Conservation (phyloP, 2,113 vertebrate species). For the Calidris pugnax region DNA sequence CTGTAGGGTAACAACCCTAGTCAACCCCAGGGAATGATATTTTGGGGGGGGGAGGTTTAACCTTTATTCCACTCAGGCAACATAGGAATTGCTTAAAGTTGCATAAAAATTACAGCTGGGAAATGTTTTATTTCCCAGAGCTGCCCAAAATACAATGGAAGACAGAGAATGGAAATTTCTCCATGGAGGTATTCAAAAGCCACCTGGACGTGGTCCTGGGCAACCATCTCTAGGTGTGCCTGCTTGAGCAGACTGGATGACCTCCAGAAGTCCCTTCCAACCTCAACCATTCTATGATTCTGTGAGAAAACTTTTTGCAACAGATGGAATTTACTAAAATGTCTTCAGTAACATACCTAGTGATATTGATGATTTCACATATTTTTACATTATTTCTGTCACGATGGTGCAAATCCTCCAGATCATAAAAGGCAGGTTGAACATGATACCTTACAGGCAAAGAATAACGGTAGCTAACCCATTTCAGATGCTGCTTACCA, state of each 20-base stretch:
- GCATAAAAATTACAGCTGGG: neutral
- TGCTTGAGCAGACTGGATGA: neutral
- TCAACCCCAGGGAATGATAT: neutral
- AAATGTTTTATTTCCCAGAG: neutral
- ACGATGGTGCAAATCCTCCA: neutral
- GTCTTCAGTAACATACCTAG: neutral
- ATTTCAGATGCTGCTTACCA: neutral
- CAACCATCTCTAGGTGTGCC: too few relatives aligned
- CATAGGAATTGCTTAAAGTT: too few relatives aligned
- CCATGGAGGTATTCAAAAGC: neutral
- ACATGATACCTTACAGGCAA: neutral
- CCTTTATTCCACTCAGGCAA: neutral
- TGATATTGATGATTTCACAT: neutral
- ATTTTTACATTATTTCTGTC: neutral
- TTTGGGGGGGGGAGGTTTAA: neutral
- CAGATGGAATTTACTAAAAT: neutral
- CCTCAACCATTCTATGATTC: neutral
- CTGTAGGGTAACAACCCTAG: neutral
- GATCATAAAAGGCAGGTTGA: neutral
- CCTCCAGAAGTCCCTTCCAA: neutral
- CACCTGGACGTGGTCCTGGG: neutral
- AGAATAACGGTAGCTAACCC: neutral
- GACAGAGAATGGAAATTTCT: neutral
- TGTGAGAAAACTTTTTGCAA: neutral
- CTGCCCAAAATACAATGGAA: neutral